Base-by-base conservation (phyloP, 2,113 vertebrate genomes). In the Nesogale talazaci region DNA sequence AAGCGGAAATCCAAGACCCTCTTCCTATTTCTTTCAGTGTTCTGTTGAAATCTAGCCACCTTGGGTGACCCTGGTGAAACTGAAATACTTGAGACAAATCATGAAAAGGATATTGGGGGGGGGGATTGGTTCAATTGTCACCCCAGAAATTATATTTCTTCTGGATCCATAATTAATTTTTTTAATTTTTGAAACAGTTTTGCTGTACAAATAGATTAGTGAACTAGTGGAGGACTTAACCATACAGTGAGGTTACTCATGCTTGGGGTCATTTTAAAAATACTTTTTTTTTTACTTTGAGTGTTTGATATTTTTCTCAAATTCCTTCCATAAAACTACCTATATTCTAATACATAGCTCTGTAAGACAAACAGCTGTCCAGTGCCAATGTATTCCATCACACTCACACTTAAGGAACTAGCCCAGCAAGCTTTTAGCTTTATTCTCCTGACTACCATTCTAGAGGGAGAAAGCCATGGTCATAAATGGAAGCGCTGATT, bases 121-220 rank as follows among this genome's bases (percentile, higher is more conserved):
- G 46, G 46, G 9, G 10, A 9, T 52, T 52, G 46, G 5, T 83
- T 81, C 2, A 77, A 6, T 78, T 31, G 38, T 92, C 7, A 81
- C 31, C 15, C 31, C 3, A 82, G 61, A 59, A 89, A 91, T 17
- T 6, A 15, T 57, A 16, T 61, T 85, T 82, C 57, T n/a, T 78
- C 46, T 88, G 20, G 3, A 2, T 14, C 14, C 74, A 8, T 81
- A 34, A 42, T 31, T 46, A 77, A 70, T 6, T 38, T 57, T 79
- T 56, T 83, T 6, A 86, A 67, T 92, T 81, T 65, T 69, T 80
- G 42, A 89, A 94, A 22, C 9, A 40, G 67, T 82, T 93, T 83
- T 69, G 42, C 83, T 78, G 38, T 59, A 6, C 82, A 90, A 61
- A 80, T 63, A 91, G 31, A 76, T 27, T 25, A 90, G 86, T 94